phyloP scores from a whole-genome alignment of 2,797 vertebrate species.

The Apodemus agrarius region DNA sequence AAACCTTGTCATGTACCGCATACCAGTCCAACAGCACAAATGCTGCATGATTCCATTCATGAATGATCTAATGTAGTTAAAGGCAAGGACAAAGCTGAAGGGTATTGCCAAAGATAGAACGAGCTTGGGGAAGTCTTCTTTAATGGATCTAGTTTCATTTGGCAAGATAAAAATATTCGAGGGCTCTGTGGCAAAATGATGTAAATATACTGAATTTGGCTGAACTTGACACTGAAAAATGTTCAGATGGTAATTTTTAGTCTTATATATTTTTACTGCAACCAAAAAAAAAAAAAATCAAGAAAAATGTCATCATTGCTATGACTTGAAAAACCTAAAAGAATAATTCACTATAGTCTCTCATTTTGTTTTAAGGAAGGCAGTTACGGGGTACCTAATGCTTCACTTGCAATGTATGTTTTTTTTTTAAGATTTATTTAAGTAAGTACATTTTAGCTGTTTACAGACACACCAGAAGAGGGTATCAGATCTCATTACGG shows the following conservation, averaged over 20 bases:
- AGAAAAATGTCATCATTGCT: background rate
- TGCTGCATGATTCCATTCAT: background rate
- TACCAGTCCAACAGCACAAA: background rate
- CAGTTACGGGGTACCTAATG: background rate
- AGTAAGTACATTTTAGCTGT: no score
- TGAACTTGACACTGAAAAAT: background rate
- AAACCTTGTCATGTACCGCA: background rate
- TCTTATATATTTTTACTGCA: background rate
- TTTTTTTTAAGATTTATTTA: background rate
- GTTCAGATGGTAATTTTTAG: background rate
- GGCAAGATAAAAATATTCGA: background rate
- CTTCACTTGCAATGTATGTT: background rate
- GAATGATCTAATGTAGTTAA: background rate
- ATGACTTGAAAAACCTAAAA: constrained; percentile 10
- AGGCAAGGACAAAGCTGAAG: background rate
- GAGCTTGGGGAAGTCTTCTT: background rate
- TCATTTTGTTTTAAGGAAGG: background rate
- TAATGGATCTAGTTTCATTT: background rate
- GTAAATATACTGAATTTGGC: background rate
- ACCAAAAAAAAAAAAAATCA: background rate
- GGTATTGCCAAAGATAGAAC: background rate
- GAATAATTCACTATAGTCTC: background rate
- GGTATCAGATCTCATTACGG: no score
- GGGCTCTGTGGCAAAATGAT: background rate
- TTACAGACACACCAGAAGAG: no score